These are phyloP conservation scores for Sylvia borin DNA, from an alignment of 2,797 vertebrate species.

Conservation along the genomic window DNA sequence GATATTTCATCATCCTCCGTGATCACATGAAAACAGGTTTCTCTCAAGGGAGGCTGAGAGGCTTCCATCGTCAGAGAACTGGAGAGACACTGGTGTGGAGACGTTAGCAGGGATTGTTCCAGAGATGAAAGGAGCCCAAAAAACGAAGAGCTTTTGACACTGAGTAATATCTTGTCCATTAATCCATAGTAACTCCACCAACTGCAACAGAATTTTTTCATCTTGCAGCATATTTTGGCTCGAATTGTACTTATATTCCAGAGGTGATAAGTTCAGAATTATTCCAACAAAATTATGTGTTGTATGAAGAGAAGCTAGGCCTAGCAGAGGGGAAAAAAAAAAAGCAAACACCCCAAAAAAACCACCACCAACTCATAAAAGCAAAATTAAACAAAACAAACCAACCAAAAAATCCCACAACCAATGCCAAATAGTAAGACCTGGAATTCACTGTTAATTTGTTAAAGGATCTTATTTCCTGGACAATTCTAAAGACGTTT, in stretches of 20 bases:
- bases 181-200: background rate
- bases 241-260: background rate
- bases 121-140: background rate
- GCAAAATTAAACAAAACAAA: background rate
- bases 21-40: background rate
- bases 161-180: background rate
- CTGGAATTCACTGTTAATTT: background rate
- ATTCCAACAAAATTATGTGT: background rate
- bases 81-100: background rate
- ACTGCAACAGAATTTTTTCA: background rate
- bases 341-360: background rate
- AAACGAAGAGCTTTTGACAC: background rate
- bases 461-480: background rate
- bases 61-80: background rate
- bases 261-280: background rate
- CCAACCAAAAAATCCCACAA: background rate
- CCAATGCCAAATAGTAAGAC: background rate
- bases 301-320: background rate
- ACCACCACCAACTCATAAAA: background rate
- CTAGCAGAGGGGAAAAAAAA: too few relatives aligned
- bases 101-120: background rate
- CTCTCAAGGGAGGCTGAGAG: background rate
- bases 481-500: background rate
- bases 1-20: background rate
- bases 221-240: background rate